These are phyloP conservation scores for Takifugu rubripes DNA, from an alignment of 2,797 vertebrate genomes.

Conservation along the genomic window DNA sequence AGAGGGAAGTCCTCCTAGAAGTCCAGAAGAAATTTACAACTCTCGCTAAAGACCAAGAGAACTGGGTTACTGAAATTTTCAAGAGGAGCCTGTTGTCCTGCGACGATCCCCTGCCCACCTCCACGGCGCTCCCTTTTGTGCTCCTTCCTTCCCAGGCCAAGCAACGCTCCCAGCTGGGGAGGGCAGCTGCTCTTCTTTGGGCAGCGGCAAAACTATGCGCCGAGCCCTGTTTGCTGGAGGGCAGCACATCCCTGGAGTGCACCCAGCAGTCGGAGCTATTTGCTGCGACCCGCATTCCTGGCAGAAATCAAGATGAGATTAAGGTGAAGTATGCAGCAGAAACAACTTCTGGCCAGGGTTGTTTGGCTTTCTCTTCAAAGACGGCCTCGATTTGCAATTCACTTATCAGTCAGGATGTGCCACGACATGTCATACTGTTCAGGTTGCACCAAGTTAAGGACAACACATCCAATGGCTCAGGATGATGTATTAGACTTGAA, in stretches of 20 bases:
- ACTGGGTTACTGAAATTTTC: constrained; percentile 80
- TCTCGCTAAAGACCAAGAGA: constrained; percentile 58
- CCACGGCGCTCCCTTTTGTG: constrained; percentile 73
- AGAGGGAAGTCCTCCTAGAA: constrained; percentile 62
- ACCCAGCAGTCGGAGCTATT: constrained; percentile 80
- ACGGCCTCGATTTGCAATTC: too few relatives aligned
- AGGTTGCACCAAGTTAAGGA: too few relatives aligned
- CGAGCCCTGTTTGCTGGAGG: constrained; percentile 72
- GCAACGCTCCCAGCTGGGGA: constrained; percentile 55
- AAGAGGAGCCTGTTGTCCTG: constrained; percentile 72
- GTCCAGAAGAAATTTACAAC: constrained; percentile 54
- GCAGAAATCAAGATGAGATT: constrained; percentile 68
- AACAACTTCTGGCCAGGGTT: background rate
- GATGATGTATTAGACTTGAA: too few relatives aligned
- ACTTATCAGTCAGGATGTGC: too few relatives aligned
- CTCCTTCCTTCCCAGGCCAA: constrained; percentile 63
- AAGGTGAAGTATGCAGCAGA: constrained; percentile 58
- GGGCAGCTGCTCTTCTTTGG: constrained; percentile 76
- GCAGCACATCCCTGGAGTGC: constrained; percentile 64
- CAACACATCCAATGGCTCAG: too few relatives aligned
- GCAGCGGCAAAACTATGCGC: constrained; percentile 74
- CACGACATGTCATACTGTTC: too few relatives aligned
- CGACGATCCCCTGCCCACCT: constrained; percentile 69
- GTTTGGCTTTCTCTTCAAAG: too few relatives aligned
- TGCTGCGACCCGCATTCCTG: constrained; percentile 74